A percentile compares a stretch with the other conserved stretches of the same genome.
phyloP scores from a whole-genome alignment of 1,140 invertebrate species.

The Drosophila persimilis region DNA sequence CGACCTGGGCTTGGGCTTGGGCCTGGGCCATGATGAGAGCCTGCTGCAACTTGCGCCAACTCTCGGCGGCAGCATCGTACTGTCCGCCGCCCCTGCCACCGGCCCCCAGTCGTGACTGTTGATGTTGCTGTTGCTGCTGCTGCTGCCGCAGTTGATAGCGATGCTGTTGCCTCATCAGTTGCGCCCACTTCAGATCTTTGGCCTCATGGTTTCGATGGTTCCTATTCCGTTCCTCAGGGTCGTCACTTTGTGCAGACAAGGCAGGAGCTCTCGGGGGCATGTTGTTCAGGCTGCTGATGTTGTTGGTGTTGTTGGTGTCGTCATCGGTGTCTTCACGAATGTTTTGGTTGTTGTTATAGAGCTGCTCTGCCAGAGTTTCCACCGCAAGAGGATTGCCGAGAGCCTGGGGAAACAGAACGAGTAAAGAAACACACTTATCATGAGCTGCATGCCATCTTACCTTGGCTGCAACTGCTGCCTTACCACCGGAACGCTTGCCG shows the following conservation, averaged over 20 bases:
- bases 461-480: slow-evolving; percentile 47
- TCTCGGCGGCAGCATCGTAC: slow-evolving; percentile 61
- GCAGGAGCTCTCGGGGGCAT: slow-evolving; percentile 19
- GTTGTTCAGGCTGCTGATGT: slow-evolving; percentile 27
- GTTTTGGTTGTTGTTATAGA: slow-evolving; percentile 52
- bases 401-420: slow-evolving; percentile 7
- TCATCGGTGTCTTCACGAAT: slow-evolving; percentile 36
- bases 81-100: slow-evolving; percentile 23
- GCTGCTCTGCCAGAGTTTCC: slow-evolving; percentile 52
- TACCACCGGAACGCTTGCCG: slow-evolving; percentile 70
- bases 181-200: slow-evolving; percentile 52
- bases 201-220: slow-evolving; percentile 11
- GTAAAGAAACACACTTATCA: background rate
- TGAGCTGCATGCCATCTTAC: slow-evolving; percentile 18
- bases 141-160: slow-evolving; percentile 43
- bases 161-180: slow-evolving; percentile 58
- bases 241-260: slow-evolving; percentile 2
- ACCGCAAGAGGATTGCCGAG: slow-evolving; percentile 27
- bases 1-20: slow-evolving; percentile 37
- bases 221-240: slow-evolving; percentile 1
- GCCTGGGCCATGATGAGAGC: slow-evolving; percentile 26
- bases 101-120: slow-evolving; percentile 26
- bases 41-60: slow-evolving; percentile 66
- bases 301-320: slow-evolving; percentile 33
- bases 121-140: slow-evolving; percentile 44